These are phyloP conservation scores for Thomomys bottae DNA, from an alignment of 2,113 vertebrate species.

Conservation along the genomic window DNA sequence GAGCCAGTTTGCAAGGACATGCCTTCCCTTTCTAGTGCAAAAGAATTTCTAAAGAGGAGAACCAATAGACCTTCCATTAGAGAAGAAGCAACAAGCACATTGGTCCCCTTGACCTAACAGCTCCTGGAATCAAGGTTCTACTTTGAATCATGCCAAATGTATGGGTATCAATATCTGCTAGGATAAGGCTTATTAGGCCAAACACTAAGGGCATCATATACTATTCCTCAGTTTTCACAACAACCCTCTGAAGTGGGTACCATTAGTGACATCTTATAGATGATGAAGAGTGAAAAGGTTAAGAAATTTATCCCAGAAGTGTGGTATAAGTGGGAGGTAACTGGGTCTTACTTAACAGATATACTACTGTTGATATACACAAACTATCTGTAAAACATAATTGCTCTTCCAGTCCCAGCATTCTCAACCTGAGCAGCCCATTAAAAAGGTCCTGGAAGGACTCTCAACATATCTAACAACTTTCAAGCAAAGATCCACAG, in stretches of 20 bases:
- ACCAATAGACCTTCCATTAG: neutral
- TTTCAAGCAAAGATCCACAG: neutral
- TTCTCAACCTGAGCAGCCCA: neutral
- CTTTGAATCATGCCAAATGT: neutral
- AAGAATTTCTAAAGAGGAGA: conserved; percentile 56
- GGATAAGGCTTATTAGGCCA: neutral
- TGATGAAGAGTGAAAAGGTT: neutral
- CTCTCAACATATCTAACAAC: neutral
- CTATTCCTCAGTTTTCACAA: neutral
- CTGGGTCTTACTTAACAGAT: neutral
- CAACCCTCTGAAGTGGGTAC: neutral
- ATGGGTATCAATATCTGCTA: neutral
- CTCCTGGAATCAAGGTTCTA: neutral
- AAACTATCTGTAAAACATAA: neutral
- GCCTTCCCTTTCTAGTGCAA: conserved; percentile 43
- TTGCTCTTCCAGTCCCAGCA: neutral
- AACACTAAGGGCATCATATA: neutral
- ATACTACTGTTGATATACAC: neutral
- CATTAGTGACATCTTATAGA: conserved; percentile 32
- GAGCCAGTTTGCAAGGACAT: conserved; percentile 59
- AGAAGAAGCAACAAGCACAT: conserved; percentile 5
- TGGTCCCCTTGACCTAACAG: neutral
- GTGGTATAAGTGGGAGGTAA: neutral
- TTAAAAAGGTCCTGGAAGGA: neutral
- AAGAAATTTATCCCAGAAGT: neutral